Evolutionary conservation across 2,888 invertebrate species (phyloP), one percentile per base, ranked within the genome.

Genomic region (Cephonodes hylas): DNA sequence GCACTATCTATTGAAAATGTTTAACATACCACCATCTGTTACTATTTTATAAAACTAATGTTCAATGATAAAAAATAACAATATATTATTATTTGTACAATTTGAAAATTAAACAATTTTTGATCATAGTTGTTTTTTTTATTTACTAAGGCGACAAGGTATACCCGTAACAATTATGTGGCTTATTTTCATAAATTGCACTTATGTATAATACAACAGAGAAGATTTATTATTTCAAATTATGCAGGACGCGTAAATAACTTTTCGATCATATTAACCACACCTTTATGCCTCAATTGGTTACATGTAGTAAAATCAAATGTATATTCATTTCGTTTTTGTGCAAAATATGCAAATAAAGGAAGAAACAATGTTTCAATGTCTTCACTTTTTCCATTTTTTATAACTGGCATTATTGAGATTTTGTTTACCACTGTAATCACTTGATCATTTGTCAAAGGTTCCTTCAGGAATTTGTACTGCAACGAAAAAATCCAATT

Each of bases 391-490:
- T 84, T 75, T 1, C 71, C 72, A 42, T 73, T 74, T 23, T 76
- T 68, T 2, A 79, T 65, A 20, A 75, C 59, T 5, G 80, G 75
- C 38, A 81, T 69, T 8, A 74, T 65, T 34, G 74, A 67, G 18
- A 88, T 70, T 69, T 81, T 84, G 15, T 74, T 72, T 18, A 84
- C 62, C 1, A 81, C 77, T 3, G 62, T 66, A 38, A 70, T 60
- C 6, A 89, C 81, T 73, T 86, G 83, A 23, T 59, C 66, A 53
- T 85, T 77, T 7, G 75, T 73, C 4, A 89, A 60, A 0, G 86
- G 85, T 62, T 82, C 83, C 58, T 74, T 78, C 42, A 91, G 71
- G 70, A 79, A 88, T 73, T 88, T 85, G 65, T 84, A 86, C 91
- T 92, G 86, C 60, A 89, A 89, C 60, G n/a, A n/a, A n/a, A 60